phyloP scores from a whole-genome alignment of 2,888 invertebrate species.

The Pachliopta kotzebuea region DNA sequence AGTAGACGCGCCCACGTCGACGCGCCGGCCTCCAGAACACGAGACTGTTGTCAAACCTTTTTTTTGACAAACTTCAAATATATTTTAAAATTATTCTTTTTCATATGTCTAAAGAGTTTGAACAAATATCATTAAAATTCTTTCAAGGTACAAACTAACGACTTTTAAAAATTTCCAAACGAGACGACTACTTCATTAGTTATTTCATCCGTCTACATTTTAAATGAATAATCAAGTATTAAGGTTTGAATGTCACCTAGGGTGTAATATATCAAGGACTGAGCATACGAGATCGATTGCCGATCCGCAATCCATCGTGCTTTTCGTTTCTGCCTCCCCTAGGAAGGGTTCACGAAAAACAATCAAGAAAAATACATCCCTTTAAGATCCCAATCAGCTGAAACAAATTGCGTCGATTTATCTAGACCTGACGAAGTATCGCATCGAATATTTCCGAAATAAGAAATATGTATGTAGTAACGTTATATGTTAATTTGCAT shows the following conservation, averaged over 20 bases:
- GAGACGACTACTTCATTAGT: neutral
- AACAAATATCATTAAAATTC: no score
- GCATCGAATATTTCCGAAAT: slow-evolving; percentile 17
- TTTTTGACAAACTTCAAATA: no score
- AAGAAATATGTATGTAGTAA: slow-evolving; percentile 14
- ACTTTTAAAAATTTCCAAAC: neutral
- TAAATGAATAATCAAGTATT: neutral
- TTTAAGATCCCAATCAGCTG: slow-evolving; percentile 67
- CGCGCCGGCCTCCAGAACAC: no score
- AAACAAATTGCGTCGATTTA: slow-evolving; percentile 66
- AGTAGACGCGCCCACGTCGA: no score
- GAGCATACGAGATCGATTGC: slow-evolving; percentile 46
- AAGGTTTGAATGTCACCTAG: neutral
- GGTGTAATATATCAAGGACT: slow-evolving; percentile 38
- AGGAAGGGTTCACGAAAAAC: slow-evolving; percentile 70
- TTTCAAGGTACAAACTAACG: no score
- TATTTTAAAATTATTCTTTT: no score
- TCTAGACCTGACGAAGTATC: slow-evolving; percentile 36
- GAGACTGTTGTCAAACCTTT: no score
- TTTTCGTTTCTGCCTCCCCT: slow-evolving; percentile 56
- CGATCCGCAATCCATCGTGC: slow-evolving; percentile 52
- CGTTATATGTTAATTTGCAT: slow-evolving; percentile 36
- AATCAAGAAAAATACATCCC: slow-evolving; percentile 68
- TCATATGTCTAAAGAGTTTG: no score
- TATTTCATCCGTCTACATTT: neutral